Evolutionary conservation across 2,797 vertebrate species (phyloP), one percentile per base, ranked within the genome.

Genomic region (Danio tinwini): DNA sequence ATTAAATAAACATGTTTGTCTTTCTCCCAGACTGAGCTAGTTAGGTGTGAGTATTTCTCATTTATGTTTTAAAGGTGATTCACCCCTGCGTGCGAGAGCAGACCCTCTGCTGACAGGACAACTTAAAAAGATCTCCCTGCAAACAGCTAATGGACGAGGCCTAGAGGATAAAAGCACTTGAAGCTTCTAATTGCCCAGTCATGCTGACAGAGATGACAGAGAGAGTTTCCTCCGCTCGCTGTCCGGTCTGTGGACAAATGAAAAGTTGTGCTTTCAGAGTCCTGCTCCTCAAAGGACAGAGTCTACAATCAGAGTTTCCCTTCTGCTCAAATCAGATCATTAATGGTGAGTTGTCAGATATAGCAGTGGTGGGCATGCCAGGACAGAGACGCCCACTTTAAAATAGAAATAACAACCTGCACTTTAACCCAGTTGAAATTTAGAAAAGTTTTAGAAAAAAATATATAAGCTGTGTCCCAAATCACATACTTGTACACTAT

Each of bases 241-340:
- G 71, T 63, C 55, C 29, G 12, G 39, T 29, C 61, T 45, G 13
- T 52, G 63, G 45, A 73, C 37, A 69, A 79, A 59, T 56, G 19
- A 76, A 63, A 67, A 67, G 59, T 49, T n/a, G 19, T 58, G 40
- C 44, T 39, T 72, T n/a, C 45, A 76, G 61, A 80, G 11, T 44
- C 21, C n/a, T 52, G 19, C 55, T 62, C 40, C 37, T n/a, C 65
- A 10, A 21, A 71, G 16, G 29, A 47, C 72, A 76, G 17, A 39
- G 71, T 6, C 65, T 49, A 50, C 39, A 13, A 42, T 42, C 29
- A 77, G 84, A 71, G 49, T 84, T 84, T 81, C 88, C 80, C 69
- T 53, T 44, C 78, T 86, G 87, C 89, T 90, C 85, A 85, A 88
- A 89, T 91, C 90, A 88, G 85, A 89, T 91, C 85, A 93, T 90